Base-by-base conservation (phyloP, 1,140 invertebrate genomes). In the Liolophura sinensis region DNA sequence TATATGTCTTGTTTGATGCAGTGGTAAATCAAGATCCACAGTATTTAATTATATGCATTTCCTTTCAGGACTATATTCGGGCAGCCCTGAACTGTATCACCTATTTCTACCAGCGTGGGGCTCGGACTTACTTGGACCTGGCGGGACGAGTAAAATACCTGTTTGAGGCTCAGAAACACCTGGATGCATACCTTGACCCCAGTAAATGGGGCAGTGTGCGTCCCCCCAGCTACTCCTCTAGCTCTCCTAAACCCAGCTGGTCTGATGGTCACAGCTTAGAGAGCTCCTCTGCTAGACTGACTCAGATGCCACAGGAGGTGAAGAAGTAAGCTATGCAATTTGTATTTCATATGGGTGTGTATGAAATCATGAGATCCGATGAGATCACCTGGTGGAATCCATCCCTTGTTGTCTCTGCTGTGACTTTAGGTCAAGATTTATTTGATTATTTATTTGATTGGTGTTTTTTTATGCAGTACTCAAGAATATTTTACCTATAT, bases 21-120 rank as follows among this genome's bases (percentile, higher is more conserved):
- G n/a, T n/a, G n/a, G n/a, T n/a, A n/a, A n/a, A n/a, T n/a, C n/a
- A n/a, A n/a, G n/a, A n/a, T n/a, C n/a, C n/a, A n/a, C n/a, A n/a
- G n/a, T n/a, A n/a, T n/a, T 40, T 40, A 5, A 40, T 40, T 3
- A 40, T 40, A 40, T 40, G 9, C 31, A 40, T 57, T 22, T 68
- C n/a, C 62, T 68, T 68, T 48, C 68, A 84, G 82, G 83, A 85
- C 74, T 82, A 73, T 65, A 70, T 85, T 1, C 69, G 83, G 60
- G 82, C 82, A 16, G 77, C 81, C 47, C 82, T 84, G 79, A 84
- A 79, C 1, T 84, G 82, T 67, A 79, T 81, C 55, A 75, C 68
- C 25, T 74, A 75, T 64, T 84, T 84, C 72, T 83, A 80, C 68
- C 75, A 74, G 64, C 69, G 74, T 27, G 76, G 76, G 9, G 78